Percentiles rank a stretch among this genome's conserved stretches.
Conservation (phyloP, 2,888 invertebrate genomes). For the Tinea semifulvella region DNA sequence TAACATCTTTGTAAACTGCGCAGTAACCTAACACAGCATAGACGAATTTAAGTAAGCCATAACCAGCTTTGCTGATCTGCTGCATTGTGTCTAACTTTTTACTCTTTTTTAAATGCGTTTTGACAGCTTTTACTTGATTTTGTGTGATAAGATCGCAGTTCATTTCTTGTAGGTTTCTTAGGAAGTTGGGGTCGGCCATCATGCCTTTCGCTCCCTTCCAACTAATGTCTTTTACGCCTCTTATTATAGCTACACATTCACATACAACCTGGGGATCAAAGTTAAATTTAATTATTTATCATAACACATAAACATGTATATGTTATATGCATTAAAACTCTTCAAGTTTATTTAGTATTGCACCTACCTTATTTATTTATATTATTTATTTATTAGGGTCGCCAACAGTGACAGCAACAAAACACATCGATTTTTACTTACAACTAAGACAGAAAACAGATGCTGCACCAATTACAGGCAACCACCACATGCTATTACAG, state of each 20-base stretch:
- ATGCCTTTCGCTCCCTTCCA: constrained; percentile 93
- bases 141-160: constrained; percentile 81
- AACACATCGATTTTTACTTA: too few relatives aligned
- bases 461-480: too few relatives aligned
- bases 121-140: constrained; percentile 74
- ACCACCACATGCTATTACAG: too few relatives aligned
- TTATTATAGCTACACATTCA: constrained; percentile 88
- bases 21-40: constrained; percentile 90
- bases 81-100: constrained; percentile 85
- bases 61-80: constrained; percentile 85
- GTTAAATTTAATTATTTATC: background rate
- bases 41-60: constrained; percentile 85
- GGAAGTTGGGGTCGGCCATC: constrained; percentile 91
- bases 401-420: too few relatives aligned
- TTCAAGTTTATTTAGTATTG: too few relatives aligned
- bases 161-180: constrained; percentile 83
- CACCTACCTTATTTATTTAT: too few relatives aligned
- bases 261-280: constrained; percentile 76
- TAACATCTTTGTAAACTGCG: constrained; percentile 85
- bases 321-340: background rate
- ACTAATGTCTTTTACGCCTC: constrained; percentile 83
- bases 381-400: too few relatives aligned
- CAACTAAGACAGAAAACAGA: too few relatives aligned
- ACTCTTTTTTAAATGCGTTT: constrained; percentile 74
- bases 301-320: background rate